Conservation (phyloP, 1,140 invertebrate genomes). For the Melanaphis sacchari region DNA sequence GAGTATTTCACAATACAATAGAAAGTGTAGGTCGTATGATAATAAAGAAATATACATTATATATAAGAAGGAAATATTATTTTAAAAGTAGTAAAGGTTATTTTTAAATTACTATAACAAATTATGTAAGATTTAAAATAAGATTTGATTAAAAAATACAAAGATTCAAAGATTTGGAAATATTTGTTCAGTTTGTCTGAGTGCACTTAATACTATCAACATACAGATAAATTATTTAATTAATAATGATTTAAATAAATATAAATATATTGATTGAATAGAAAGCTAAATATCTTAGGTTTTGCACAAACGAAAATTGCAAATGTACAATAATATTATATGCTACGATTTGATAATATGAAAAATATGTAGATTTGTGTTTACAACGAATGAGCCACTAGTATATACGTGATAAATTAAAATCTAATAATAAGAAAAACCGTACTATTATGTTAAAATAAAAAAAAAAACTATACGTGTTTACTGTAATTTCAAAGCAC, state of each 20-base stretch:
- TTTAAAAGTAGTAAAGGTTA: background rate
- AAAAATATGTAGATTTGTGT: background rate
- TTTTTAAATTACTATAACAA: background rate
- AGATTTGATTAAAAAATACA: background rate
- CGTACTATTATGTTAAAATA: background rate
- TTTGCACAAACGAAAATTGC: background rate
- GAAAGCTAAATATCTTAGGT: background rate
- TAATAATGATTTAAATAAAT: background rate
- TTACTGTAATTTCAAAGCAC: background rate
- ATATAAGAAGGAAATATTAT: background rate
- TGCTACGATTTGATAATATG: background rate
- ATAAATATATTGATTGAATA: background rate
- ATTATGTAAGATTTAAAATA: background rate
- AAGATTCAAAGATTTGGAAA: background rate
- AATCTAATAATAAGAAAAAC: conserved; percentile 10
- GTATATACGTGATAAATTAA: background rate
- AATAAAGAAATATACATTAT: background rate
- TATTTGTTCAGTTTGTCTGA: background rate
- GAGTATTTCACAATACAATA: background rate
- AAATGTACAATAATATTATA: background rate
- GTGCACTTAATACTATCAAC: background rate
- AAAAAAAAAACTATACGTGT: background rate
- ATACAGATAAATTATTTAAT: background rate
- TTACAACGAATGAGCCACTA: background rate
- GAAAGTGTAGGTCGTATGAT: background rate